Evolutionary conservation across 2,888 invertebrate species (phyloP).

Genomic region (Parnassius orleans): DNA sequence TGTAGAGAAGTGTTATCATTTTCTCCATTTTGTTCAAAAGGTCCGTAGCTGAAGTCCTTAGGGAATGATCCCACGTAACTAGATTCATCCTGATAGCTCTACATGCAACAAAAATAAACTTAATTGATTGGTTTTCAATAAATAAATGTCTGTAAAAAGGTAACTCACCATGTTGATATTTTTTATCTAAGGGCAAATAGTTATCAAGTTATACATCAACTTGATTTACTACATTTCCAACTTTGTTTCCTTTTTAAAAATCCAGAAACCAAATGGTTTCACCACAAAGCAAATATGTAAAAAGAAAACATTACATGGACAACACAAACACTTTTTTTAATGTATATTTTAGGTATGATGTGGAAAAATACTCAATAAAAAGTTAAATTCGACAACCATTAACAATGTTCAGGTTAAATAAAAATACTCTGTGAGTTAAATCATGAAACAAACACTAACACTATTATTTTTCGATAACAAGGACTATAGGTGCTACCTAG

Average conservation of each 20-base stretch:
- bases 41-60: constrained; percentile 95
- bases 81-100: constrained; percentile 81
- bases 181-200: constrained; percentile 1
- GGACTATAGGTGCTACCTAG: too few species aligned
- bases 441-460: too few species aligned
- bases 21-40: constrained; percentile 91
- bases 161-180: constrained; percentile 15
- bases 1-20: constrained; percentile 80
- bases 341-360: too few species aligned
- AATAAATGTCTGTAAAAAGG: not conserved
- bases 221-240: constrained; percentile 21
- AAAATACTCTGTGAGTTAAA: too few species aligned
- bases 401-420: too few species aligned
- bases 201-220: constrained; percentile 5
- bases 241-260: not conserved
- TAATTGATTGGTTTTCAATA: not conserved
- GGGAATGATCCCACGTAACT: constrained; percentile 87
- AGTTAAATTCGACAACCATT: too few species aligned
- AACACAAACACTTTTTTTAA: too few species aligned
- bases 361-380: too few species aligned
- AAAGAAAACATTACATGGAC: too few species aligned
- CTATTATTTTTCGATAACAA: too few species aligned
- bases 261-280: too few species aligned
- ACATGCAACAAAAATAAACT: constrained; percentile 18
- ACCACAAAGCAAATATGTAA: too few species aligned